Conservation (phyloP, 2,113 vertebrate species). For the Zapornia atra region DNA sequence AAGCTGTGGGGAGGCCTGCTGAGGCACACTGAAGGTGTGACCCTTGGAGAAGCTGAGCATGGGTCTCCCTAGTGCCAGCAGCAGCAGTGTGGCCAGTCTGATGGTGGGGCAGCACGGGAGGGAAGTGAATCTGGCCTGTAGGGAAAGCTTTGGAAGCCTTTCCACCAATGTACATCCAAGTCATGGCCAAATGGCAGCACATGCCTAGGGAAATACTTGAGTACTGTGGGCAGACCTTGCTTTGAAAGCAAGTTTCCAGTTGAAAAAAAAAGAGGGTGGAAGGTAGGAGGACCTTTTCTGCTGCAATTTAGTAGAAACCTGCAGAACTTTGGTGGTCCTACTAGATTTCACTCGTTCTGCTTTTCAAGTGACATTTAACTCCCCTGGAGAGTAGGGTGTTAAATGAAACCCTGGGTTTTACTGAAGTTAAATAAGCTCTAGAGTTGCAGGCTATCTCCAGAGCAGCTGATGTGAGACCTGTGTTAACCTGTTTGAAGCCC, state of each 20-base stretch:
- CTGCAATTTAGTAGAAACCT: not conserved
- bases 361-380: not conserved
- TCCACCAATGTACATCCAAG: not conserved
- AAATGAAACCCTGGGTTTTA: not conserved
- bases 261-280: not conserved
- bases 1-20: not conserved
- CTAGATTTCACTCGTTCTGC: not conserved
- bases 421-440: not conserved
- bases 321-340: not conserved
- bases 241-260: not conserved
- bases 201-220: not conserved
- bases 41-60: not conserved
- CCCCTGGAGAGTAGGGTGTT: not conserved
- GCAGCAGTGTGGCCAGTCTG: not conserved
- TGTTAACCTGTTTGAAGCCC: not conserved
- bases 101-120: fast-evolving
- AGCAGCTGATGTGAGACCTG: constrained; percentile 22
- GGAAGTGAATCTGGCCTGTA: not conserved
- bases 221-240: not conserved
- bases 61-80: not conserved
- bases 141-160: not conserved
- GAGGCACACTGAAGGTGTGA: not conserved
- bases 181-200: not conserved
- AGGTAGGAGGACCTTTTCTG: not conserved
- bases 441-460: not conserved